Conservation (phyloP, 2,797 vertebrate genomes). For the Pampus argenteus region DNA sequence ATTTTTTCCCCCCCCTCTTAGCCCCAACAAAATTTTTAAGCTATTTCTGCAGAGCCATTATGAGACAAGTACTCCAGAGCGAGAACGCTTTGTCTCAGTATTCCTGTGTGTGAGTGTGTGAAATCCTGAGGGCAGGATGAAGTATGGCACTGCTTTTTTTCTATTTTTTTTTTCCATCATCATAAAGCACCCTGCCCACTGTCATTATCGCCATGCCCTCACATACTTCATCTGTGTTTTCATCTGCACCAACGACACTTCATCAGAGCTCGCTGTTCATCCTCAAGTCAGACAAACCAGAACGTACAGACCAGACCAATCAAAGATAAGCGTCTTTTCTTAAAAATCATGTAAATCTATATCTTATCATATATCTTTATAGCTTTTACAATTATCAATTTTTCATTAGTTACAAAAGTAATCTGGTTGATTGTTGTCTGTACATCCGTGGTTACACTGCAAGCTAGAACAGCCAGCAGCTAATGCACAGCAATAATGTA, state of each 20-base stretch:
- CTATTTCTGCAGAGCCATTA: constrained; percentile 59
- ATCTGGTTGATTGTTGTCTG: too few relatives aligned
- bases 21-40: constrained; percentile 32
- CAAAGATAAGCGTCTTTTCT: not conserved
- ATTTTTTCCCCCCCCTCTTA: not conserved
- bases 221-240: constrained; percentile 43
- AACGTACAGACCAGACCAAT: too few relatives aligned
- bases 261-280: constrained; percentile 25
- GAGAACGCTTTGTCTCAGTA: constrained; percentile 37
- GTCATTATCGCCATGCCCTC: constrained; percentile 43
- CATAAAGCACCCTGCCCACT: constrained; percentile 35
- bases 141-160: constrained; percentile 24
- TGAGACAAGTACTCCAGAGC: constrained; percentile 53
- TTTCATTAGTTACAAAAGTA: too few relatives aligned
- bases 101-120: constrained; percentile 40
- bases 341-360: too few relatives aligned
- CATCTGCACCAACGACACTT: constrained; percentile 44
- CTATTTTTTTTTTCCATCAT: not conserved
- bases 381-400: too few relatives aligned
- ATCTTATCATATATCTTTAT: too few relatives aligned
- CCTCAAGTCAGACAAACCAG: not conserved
- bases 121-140: constrained; percentile 47
- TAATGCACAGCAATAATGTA: too few relatives aligned
- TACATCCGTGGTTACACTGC: too few relatives aligned
- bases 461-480: too few relatives aligned